Evolutionary conservation across 2,797 vertebrate species (phyloP), one percentile per base, ranked within the genome.

Genomic region (Cossypha heuglini): DNA sequence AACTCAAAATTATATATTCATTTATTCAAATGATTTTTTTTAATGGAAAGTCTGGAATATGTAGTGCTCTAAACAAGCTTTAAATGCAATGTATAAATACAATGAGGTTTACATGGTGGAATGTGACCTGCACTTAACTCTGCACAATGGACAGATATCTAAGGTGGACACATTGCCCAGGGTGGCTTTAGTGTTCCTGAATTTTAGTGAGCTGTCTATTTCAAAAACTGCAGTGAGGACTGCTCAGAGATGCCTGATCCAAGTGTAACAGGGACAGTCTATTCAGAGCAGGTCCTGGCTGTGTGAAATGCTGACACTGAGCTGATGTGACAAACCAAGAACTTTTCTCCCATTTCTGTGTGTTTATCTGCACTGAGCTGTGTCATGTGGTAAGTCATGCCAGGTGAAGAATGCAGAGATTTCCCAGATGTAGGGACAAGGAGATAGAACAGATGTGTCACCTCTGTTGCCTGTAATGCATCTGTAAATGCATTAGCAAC

Each of bases 291-390:
- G 31, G 20, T 59, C 25, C 26, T 79, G 73, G 13, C 49, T 74
- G 14, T n/a, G 24, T 57, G 74, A 82, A 82, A 82, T n/a, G 52
- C 28, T 89, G 91, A 82, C 64, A 35, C 38, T 94, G 77, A 95
- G 42, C 25, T 61, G 80, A 91, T 82, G 66, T 51, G 94, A 96
- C 92, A 92, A 85, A 88, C 35, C 21, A 76, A 69, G 49, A 48
- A 72, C 66, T 86, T 84, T 43, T 54, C 15, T 94, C 54, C 31
- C 21, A 31, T 78, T 66, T 94, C 77, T 86, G 17, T 37, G 17
- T 55, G 24, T 78, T 94, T 68, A 51, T 71, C 59, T 57, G 35
- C 55, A 59, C 76, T 91, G 69, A 95, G 55, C 54, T 91, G 57
- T 75, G 58, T 71, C 85, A 76, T 80, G 43, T 3, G 22, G 48